These are phyloP conservation scores for Neotoma lepida DNA, from an alignment of 2,113 vertebrate species.

Conservation along the genomic window DNA sequence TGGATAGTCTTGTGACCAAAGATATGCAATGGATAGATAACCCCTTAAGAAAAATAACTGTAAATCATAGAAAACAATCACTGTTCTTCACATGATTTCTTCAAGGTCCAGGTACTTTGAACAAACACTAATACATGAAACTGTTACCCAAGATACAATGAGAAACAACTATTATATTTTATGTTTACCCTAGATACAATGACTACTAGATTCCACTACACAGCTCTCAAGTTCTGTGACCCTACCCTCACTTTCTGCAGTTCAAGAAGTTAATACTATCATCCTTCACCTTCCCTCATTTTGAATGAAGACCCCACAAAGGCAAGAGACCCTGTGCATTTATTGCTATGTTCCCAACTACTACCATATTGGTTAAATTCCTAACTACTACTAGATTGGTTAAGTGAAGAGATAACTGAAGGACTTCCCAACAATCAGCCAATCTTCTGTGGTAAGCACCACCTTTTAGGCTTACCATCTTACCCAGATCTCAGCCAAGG, in stretches of 20 bases:
- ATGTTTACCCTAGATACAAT: not conserved
- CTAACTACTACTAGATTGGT: not conserved
- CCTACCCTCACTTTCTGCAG: not conserved
- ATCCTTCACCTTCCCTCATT: not conserved
- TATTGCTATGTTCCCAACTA: not conserved
- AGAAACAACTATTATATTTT: too few species aligned
- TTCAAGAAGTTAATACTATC: not conserved
- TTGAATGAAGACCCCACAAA: not conserved
- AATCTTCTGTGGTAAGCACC: slow-evolving; percentile 80
- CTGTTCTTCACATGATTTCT: not conserved
- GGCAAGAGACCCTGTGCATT: not conserved
- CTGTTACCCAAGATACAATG: not conserved
- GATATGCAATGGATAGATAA: not conserved
- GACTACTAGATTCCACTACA: not conserved
- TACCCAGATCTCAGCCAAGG: not conserved
- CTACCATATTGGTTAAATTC: not conserved
- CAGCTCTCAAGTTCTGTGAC: not conserved
- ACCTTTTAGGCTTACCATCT: not conserved
- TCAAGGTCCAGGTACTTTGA: not conserved
- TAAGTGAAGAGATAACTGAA: not conserved
- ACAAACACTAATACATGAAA: not conserved
- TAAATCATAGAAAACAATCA: not conserved
- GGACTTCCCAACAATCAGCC: slow-evolving; percentile 84
- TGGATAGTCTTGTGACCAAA: not conserved
- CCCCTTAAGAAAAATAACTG: not conserved